These are phyloP conservation scores for Hylomyscus alleni DNA, from an alignment of 2,797 vertebrate species.

Conservation along the genomic window DNA sequence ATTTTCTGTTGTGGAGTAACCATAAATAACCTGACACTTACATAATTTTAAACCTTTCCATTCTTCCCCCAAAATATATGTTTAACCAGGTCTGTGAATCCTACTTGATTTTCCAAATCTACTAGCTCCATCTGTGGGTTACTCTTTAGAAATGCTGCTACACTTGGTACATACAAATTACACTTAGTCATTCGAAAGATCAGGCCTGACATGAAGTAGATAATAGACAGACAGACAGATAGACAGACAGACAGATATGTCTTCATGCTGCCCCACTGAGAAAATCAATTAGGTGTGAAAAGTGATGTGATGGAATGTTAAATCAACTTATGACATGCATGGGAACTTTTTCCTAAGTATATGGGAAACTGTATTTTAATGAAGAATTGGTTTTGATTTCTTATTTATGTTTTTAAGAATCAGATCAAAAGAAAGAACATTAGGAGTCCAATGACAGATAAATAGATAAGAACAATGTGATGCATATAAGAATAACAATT, in stretches of 20 bases:
- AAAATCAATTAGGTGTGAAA: constrained; percentile 81
- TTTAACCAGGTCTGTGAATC: neutral
- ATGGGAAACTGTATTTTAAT: constrained; percentile 81
- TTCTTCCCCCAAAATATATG: neutral
- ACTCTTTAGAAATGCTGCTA: constrained; percentile 23
- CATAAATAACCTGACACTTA: neutral
- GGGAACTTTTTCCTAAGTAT: constrained; percentile 76
- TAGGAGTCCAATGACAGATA: neutral
- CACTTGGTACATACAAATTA: constrained; percentile 39
- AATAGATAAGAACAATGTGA: neutral
- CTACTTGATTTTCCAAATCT: constrained; percentile 51
- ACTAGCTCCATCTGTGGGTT: constrained; percentile 52
- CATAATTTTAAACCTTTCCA: constrained; percentile 39
- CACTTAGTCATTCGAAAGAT: constrained; percentile 21
- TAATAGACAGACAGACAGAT: neutral
- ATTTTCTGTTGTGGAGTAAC: neutral
- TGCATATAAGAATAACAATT: neutral
- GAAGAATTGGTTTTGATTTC: constrained; percentile 81
- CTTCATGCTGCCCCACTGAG: constrained; percentile 39
- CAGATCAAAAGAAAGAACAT: constrained; percentile 66
- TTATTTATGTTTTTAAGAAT: constrained; percentile 78
- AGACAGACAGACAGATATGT: neutral
- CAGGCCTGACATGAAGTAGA: no score
- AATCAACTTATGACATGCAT: constrained; percentile 81
- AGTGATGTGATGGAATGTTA: constrained; percentile 81